phyloP scores from a whole-genome alignment of 1,140 invertebrate genomes.

The Bactericera cockerelli region DNA sequence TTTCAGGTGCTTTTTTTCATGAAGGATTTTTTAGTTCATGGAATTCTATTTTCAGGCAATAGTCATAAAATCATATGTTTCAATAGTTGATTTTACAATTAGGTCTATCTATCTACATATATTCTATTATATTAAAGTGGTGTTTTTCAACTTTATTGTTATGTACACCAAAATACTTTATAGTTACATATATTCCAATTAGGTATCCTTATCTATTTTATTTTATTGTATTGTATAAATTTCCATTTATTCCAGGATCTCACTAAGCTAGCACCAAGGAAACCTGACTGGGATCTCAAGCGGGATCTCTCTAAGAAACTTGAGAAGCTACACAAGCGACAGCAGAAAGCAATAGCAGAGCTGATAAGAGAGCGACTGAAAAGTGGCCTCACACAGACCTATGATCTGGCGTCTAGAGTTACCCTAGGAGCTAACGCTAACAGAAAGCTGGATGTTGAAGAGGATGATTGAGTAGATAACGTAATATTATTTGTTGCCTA shows the following conservation, averaged over 20 bases:
- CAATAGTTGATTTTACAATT: no score
- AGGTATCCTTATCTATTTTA: no score
- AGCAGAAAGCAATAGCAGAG: conserved; percentile 88
- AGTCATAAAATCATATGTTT: no score
- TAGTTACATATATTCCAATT: no score
- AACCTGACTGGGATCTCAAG: conserved; percentile 96
- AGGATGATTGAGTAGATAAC: background rate
- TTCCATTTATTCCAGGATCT: conserved; percentile 57
- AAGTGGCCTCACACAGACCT: conserved; percentile 36
- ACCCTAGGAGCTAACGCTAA: conserved; percentile 22
- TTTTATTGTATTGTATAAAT: no score
- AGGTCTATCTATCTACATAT: no score
- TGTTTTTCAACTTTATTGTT: no score
- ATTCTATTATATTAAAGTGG: no score
- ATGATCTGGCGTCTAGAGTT: conserved; percentile 40
- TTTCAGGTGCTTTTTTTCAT: no score
- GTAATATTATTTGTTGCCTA: background rate
- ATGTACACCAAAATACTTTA: no score
- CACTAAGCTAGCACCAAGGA: conserved; percentile 78
- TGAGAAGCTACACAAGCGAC: conserved; percentile 76
- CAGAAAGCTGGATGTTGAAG: conserved; percentile 20
- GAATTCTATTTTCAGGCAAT: no score
- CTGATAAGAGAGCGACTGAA: conserved; percentile 73
- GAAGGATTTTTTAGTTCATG: no score
- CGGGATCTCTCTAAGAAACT: conserved; percentile 81